Percentiles rank a stretch among this genome's conserved stretches.
Evolutionary conservation across 2,797 vertebrate species (phyloP).

Genomic region (Chelon auratus): DNA sequence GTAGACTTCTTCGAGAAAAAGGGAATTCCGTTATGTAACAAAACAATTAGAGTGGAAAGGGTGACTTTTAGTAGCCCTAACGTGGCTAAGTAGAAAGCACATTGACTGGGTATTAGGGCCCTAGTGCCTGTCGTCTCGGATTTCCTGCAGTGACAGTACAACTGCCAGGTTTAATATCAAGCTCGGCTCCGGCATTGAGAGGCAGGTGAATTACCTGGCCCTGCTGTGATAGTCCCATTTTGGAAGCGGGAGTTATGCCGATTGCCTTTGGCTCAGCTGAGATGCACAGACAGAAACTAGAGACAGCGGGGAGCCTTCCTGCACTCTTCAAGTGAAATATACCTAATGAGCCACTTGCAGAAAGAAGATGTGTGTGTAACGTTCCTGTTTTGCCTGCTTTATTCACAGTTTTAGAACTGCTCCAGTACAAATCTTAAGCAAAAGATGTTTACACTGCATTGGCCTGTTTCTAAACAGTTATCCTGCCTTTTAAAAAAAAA

Average conservation of each 20-base stretch:
- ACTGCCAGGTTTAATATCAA: conserved; percentile 73
- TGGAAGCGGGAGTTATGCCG: conserved; percentile 14
- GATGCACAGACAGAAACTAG: conserved; percentile 31
- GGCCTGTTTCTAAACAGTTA: conserved; percentile 18
- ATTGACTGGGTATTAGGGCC: conserved; percentile 64
- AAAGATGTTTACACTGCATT: not conserved
- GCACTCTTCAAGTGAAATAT: conserved; percentile 25
- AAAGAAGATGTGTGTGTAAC: conserved; percentile 4
- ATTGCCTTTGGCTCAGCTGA: conserved; percentile 32
- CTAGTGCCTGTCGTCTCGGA: conserved; percentile 68
- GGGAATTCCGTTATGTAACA: conserved; percentile 50
- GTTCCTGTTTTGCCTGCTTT: not conserved
- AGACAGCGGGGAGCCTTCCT: conserved; percentile 21
- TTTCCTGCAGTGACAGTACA: conserved; percentile 64
- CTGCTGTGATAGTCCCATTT: conserved; percentile 51
- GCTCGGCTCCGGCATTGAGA: conserved; percentile 43
- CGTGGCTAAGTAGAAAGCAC: conserved; percentile 55
- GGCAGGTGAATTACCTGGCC: conserved; percentile 54
- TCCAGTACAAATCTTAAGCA: conserved; percentile 16
- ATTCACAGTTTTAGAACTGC: not conserved
- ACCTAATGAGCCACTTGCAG: conserved; percentile 29
- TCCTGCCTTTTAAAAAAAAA: conserved; percentile 3
- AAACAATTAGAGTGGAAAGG: conserved; percentile 54
- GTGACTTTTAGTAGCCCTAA: conserved; percentile 48
- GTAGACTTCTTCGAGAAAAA: not conserved